These are phyloP conservation scores for Rhyzopertha dominica DNA, from an alignment of 1,140 invertebrate species.

Conservation along the genomic window DNA sequence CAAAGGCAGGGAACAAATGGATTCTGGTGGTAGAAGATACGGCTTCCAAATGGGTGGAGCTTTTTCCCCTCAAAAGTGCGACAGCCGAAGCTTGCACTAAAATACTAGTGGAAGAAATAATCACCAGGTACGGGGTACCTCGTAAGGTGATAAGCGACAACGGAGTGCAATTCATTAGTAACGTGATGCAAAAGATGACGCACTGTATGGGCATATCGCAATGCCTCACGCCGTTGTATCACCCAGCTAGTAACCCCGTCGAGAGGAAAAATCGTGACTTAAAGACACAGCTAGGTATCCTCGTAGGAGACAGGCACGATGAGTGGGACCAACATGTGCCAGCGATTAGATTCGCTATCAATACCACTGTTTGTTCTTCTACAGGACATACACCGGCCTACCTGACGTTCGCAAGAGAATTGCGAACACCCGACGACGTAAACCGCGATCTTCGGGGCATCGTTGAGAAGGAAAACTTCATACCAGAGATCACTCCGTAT, in stretches of 20 bases:
- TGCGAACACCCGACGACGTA: slow-evolving; percentile 31
- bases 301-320: too few relatives aligned
- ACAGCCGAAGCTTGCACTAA: too few relatives aligned
- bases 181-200: slow-evolving; percentile 33
- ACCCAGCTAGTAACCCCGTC: slow-evolving; percentile 40
- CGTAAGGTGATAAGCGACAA: slow-evolving; percentile 1
- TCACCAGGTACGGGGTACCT: slow-evolving; percentile 5
- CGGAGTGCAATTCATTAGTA: slow-evolving; percentile 2
- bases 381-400: slow-evolving; percentile 46
- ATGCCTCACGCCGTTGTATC: slow-evolving; percentile 32
- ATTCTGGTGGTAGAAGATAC: slow-evolving; percentile 10
- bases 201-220: slow-evolving; percentile 31
- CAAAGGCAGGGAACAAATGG: slow-evolving; percentile 4
- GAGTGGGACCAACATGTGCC: too few relatives aligned
- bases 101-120: too few relatives aligned
- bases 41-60: slow-evolving; percentile 3
- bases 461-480: slow-evolving; percentile 30
- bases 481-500: slow-evolving; percentile 33
- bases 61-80: slow-evolving; percentile 6
- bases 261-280: slow-evolving; percentile 42
- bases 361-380: slow-evolving; percentile 28
- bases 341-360: too few relatives aligned
- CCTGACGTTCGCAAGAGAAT: slow-evolving; percentile 35
- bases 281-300: slow-evolving; percentile 39
- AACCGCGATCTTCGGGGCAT: slow-evolving; percentile 30